These are phyloP conservation scores for Anableps anableps DNA, from an alignment of 2,797 vertebrate species.

Conservation along the genomic window DNA sequence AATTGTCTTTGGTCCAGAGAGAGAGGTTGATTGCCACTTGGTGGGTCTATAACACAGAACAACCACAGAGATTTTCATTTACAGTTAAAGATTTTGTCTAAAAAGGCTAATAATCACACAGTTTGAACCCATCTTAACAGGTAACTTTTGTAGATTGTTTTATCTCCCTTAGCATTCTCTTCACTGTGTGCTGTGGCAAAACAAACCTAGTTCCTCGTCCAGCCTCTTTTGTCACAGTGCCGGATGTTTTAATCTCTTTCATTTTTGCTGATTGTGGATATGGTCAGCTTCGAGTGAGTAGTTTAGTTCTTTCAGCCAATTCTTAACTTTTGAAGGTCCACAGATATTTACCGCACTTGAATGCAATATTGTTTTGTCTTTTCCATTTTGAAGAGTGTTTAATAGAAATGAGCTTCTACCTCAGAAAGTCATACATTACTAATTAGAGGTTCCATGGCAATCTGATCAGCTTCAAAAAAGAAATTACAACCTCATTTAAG, in stretches of 20 bases:
- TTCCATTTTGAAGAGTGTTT: neutral
- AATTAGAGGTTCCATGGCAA: neutral
- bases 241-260: neutral
- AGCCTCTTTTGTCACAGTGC: neutral
- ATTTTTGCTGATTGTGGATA: neutral
- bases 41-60: neutral
- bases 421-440: neutral
- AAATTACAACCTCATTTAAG: too few relatives aligned
- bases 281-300: neutral
- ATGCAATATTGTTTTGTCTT: neutral
- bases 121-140: too few relatives aligned
- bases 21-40: neutral
- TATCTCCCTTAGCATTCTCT: too few relatives aligned
- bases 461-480: neutral
- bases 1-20: neutral
- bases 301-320: neutral
- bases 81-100: neutral
- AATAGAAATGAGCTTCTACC: neutral
- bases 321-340: neutral
- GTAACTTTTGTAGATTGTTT: too few relatives aligned
- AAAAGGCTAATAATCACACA: neutral
- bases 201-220: neutral
- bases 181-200: too few relatives aligned
- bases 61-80: neutral
- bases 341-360: neutral